A percentile compares a stretch with the other conserved stretches of the same genome.
Conservation (phyloP, 2,888 invertebrate genomes). For the Catotricha subobsoleta region DNA sequence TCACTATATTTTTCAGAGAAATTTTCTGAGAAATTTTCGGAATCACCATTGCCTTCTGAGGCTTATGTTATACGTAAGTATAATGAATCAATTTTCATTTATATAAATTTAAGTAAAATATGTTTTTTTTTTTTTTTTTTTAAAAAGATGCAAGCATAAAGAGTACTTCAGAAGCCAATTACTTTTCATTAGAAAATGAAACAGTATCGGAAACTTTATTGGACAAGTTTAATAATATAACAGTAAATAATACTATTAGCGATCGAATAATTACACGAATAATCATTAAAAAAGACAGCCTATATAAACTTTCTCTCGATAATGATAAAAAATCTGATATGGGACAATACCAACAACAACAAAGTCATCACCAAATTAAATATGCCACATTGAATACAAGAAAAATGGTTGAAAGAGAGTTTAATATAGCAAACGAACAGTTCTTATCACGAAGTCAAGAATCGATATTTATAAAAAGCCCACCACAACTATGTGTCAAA, state of each 20-base stretch:
- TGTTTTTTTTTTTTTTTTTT: slow-evolving; percentile 1
- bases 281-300: slow-evolving; percentile 12
- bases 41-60: slow-evolving; percentile 7
- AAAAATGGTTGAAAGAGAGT: not conserved
- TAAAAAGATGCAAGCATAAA: slow-evolving; percentile 13
- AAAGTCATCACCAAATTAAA: not conserved
- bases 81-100: not conserved
- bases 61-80: slow-evolving; percentile 14
- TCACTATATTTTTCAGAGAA: slow-evolving; percentile 9
- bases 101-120: slow-evolving; percentile 1
- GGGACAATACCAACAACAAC: not conserved
- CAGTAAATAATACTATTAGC: slow-evolving; percentile 25
- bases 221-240: slow-evolving; percentile 52
- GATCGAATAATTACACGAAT: slow-evolving; percentile 13
- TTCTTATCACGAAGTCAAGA: slow-evolving; percentile 11
- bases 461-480: slow-evolving; percentile 10
- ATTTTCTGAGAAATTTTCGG: slow-evolving; percentile 5
- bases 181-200: slow-evolving; percentile 23
- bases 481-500: slow-evolving; percentile 1
- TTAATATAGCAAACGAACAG: not conserved
- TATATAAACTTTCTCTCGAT: too few relatives aligned
- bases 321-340: too few relatives aligned
- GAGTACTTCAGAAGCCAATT: slow-evolving; percentile 9
- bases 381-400: not conserved
- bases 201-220: slow-evolving; percentile 47